phyloP scores from a whole-genome alignment of 2,888 invertebrate genomes.

The Baronia brevicornis region DNA sequence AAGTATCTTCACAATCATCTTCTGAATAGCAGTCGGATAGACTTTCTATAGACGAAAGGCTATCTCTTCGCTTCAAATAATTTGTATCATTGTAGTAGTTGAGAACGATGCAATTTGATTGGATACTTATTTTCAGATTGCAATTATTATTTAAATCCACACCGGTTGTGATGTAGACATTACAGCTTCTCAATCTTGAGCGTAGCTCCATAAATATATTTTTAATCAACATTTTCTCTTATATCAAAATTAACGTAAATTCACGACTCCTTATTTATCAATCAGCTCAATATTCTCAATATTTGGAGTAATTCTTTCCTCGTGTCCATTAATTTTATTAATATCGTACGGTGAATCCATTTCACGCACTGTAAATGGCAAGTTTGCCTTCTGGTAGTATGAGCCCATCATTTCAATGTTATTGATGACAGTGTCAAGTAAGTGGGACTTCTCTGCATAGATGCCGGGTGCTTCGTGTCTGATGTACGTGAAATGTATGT shows the following conservation, averaged over 20 bases:
- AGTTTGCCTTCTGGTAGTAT: slow-evolving; percentile 88
- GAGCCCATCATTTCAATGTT: slow-evolving; percentile 89
- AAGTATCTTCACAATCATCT: slow-evolving; percentile 47
- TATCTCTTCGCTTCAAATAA: slow-evolving; percentile 43
- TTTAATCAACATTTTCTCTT: slow-evolving; percentile 61
- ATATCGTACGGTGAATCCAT: slow-evolving; percentile 82
- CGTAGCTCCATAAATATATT: slow-evolving; percentile 76
- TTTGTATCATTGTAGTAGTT: slow-evolving; percentile 52
- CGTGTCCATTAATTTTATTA: slow-evolving; percentile 75
- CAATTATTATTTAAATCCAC: slow-evolving; percentile 56
- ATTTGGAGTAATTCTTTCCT: slow-evolving; percentile 54
- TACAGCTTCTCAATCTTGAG: slow-evolving; percentile 76
- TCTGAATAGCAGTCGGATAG: slow-evolving; percentile 61
- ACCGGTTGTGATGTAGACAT: slow-evolving; percentile 72
- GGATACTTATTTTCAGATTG: slow-evolving; percentile 64
- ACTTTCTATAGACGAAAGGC: slow-evolving; percentile 65
- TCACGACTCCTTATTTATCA: slow-evolving; percentile 45
- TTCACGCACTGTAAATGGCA: slow-evolving; percentile 88
- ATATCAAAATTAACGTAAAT: slow-evolving; percentile 12
- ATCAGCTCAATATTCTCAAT: slow-evolving; percentile 39
- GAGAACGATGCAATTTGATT: slow-evolving; percentile 58
- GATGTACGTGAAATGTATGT: slow-evolving; percentile 92
- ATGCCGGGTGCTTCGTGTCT: slow-evolving; percentile 88
- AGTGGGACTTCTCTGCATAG: slow-evolving; percentile 89
- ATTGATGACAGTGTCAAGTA: slow-evolving; percentile 90